Evolutionary conservation across 2,888 invertebrate genomes (phyloP).

Genomic region (Sphaeridia pumilis): DNA sequence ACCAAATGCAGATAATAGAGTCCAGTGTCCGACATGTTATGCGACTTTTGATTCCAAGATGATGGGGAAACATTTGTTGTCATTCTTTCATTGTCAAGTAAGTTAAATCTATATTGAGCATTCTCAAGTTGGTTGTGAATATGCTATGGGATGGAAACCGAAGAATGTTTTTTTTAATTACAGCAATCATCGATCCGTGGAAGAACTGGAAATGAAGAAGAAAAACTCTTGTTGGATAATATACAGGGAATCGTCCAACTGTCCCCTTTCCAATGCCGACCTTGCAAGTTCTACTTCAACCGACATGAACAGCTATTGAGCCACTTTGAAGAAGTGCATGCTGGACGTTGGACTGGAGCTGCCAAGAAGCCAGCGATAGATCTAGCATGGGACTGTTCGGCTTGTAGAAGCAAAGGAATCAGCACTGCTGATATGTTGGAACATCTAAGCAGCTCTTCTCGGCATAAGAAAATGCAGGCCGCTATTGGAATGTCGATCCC

Average conservation of each 20-base stretch:
- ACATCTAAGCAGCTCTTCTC: constrained; percentile 1
- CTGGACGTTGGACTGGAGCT: not conserved
- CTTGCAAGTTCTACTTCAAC: constrained; percentile 9
- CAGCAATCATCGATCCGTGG: constrained; percentile 4
- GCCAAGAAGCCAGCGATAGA: not conserved
- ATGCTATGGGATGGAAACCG: not conserved
- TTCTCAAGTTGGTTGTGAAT: not conserved
- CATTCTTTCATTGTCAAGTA: constrained; percentile 11
- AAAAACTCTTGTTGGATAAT: constrained; percentile 7
- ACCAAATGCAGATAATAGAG: not conserved
- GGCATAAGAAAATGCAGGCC: constrained; percentile 11
- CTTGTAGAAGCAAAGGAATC: not conserved
- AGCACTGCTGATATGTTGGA: constrained; percentile 2
- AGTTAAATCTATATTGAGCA: not conserved
- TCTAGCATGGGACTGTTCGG: constrained; percentile 7
- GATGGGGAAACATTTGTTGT: constrained; percentile 9
- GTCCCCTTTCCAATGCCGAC: constrained; percentile 9
- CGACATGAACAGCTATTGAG: not conserved
- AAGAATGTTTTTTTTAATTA: not conserved
- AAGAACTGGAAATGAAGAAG: not conserved
- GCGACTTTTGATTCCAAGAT: not conserved
- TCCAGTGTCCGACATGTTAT: constrained; percentile 7
- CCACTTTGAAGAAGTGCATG: constrained; percentile 9
- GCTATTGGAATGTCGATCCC: constrained; percentile 12
- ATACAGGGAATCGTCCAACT: constrained; percentile 4